A percentile compares a stretch with the other conserved stretches of the same genome.
Conservation (phyloP, 2,888 invertebrate species). For the Caenorhabditis wallacei region DNA sequence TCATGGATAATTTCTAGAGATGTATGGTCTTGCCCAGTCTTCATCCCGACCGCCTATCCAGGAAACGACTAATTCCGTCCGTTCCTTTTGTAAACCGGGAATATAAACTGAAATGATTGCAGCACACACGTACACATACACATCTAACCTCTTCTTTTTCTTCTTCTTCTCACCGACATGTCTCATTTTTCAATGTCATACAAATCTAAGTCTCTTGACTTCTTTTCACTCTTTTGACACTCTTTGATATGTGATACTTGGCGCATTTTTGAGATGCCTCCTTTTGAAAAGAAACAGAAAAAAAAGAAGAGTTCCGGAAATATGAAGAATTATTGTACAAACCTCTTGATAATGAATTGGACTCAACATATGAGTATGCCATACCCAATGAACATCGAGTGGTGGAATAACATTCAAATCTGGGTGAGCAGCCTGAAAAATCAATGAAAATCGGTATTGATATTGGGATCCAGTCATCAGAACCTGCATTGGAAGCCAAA, state of each 20-base stretch:
- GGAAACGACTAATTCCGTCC: no score
- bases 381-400: conserved; percentile 85
- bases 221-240: conserved; percentile 28
- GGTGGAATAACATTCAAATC: conserved; percentile 84
- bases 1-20: no score
- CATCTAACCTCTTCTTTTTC: no score
- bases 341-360: conserved; percentile 79
- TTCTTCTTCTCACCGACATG: conserved; percentile 29
- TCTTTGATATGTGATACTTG: conserved; percentile 59
- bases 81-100: no score
- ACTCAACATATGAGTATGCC: conserved; percentile 84
- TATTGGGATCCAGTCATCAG: background rate
- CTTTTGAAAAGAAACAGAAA: conserved; percentile 5
- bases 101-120: conserved; percentile 12
- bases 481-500: conserved; percentile 85
- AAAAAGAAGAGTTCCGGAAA: conserved; percentile 20
- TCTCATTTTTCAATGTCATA: conserved; percentile 62
- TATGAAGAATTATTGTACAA: background rate
- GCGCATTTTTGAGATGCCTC: conserved; percentile 56
- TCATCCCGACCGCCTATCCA: no score
- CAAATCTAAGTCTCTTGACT: conserved; percentile 52
- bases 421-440: conserved; percentile 73
- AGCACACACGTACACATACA: conserved; percentile 19
- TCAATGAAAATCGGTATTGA: background rate
- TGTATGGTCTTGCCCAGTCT: no score